Conservation (phyloP, 1,140 invertebrate genomes). For the Oncopeltus fasciatus region DNA sequence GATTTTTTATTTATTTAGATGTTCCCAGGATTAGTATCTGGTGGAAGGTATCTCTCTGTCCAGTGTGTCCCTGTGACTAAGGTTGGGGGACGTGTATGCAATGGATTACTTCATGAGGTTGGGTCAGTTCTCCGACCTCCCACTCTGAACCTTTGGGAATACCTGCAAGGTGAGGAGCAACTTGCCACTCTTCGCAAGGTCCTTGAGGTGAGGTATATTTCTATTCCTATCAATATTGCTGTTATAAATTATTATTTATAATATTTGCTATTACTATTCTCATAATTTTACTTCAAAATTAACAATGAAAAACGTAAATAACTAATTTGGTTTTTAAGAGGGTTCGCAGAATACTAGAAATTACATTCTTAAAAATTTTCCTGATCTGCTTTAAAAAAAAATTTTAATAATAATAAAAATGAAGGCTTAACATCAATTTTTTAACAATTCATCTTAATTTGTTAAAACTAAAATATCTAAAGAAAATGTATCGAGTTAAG, state of each 20-base stretch:
- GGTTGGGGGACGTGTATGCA: slow-evolving; percentile 34
- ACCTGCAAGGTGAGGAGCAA: slow-evolving; percentile 28
- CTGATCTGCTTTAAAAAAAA: no score
- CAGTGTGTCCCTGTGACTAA: slow-evolving; percentile 36
- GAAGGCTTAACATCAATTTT: no score
- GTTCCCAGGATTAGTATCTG: slow-evolving; percentile 24
- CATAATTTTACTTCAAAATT: neutral
- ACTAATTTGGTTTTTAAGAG: neutral
- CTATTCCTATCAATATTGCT: no score
- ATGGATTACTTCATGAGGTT: slow-evolving; percentile 33
- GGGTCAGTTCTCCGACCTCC: slow-evolving; percentile 31
- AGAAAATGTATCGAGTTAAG: no score
- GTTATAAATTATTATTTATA: no score
- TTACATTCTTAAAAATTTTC: no score
- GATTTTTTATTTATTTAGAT: slow-evolving; percentile 22
- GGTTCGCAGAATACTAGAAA: no score
- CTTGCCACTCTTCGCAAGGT: slow-evolving; percentile 31
- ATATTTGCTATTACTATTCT: no score
- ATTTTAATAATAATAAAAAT: no score
- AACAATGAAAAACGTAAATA: no score
- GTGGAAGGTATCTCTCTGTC: slow-evolving; percentile 31
- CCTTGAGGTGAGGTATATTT: slow-evolving; percentile 29
- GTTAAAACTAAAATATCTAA: no score
- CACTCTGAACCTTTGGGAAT: slow-evolving; percentile 28
- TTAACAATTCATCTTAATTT: no score